These are phyloP conservation scores for Dasypogon diadema DNA, from an alignment of 2,888 invertebrate genomes.

Conservation along the genomic window DNA sequence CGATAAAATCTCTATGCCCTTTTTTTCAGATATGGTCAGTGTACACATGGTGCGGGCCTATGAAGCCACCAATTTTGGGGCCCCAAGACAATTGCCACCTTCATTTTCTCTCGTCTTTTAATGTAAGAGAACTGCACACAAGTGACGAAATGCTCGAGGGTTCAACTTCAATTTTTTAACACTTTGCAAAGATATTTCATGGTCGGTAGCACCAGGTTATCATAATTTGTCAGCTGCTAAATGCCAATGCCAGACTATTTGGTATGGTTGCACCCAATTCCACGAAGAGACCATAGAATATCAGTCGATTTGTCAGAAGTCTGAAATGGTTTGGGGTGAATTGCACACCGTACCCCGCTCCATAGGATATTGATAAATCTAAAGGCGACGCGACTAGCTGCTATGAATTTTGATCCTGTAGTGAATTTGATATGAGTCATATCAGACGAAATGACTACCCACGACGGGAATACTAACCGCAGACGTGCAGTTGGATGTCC, in stretches of 20 bases:
- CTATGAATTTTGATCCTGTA: not conserved
- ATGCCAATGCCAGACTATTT: not conserved
- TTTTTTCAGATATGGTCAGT: not conserved
- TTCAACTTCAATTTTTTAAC: not conserved
- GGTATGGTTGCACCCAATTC: not conserved
- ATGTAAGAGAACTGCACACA: not conserved
- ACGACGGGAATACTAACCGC: not conserved
- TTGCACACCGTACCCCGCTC: not conserved
- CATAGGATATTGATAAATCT: not conserved
- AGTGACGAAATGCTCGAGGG: slow-evolving; percentile 1
- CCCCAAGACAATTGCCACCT: too few species aligned
- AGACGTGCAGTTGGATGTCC: not conserved
- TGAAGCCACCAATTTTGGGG: too few species aligned
- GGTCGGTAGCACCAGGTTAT: not conserved
- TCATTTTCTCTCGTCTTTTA: too few species aligned
- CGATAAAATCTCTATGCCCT: not conserved
- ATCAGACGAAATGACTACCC: not conserved
- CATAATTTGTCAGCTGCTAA: slow-evolving; percentile 1
- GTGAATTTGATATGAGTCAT: not conserved
- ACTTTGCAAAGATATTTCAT: not conserved
- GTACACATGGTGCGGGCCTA: not conserved
- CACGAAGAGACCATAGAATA: not conserved
- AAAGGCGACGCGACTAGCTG: not conserved
- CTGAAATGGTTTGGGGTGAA: not conserved
- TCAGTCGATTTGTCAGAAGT: not conserved